Percentiles rank a stretch among this genome's conserved stretches.
phyloP scores from a whole-genome alignment of 1,140 invertebrate species.

The Halyomorpha halys region DNA sequence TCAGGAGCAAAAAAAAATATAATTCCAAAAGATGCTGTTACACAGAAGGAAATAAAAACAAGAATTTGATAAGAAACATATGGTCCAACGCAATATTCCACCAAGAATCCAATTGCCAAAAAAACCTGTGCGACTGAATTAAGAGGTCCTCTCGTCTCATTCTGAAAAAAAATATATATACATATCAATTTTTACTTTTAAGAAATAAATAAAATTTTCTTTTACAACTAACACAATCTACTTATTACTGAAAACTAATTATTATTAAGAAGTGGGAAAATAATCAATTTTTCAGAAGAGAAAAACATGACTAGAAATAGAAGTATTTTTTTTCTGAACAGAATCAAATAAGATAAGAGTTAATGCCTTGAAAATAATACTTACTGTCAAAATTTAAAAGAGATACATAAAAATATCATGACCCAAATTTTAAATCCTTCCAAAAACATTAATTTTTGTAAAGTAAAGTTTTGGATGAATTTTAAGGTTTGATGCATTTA shows the following conservation, averaged over 20 bases:
- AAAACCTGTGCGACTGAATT: slow-evolving; percentile 12
- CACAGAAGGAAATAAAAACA: not conserved
- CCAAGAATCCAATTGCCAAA: slow-evolving; percentile 3
- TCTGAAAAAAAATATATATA: slow-evolving; percentile 3
- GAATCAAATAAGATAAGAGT: too few relatives aligned
- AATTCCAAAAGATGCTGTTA: slow-evolving; percentile 4
- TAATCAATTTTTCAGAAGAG: too few relatives aligned
- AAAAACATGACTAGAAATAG: too few relatives aligned
- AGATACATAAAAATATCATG: too few relatives aligned
- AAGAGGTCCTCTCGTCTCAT: slow-evolving; percentile 10
- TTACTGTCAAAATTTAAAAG: too few relatives aligned
- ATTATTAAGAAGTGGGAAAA: too few relatives aligned
- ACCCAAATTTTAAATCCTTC: too few relatives aligned
- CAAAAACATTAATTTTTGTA: too few relatives aligned
- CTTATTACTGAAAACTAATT: not conserved
- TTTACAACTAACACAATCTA: not conserved
- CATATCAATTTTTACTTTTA: not conserved
- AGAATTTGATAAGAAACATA: slow-evolving; percentile 11
- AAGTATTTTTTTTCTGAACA: too few relatives aligned
- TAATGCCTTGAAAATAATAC: too few relatives aligned
- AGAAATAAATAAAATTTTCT: not conserved
- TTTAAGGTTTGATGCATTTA: too few relatives aligned
- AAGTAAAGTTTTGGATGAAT: too few relatives aligned
- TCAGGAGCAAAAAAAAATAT: slow-evolving; percentile 25
- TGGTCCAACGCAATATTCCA: slow-evolving; percentile 17